These are phyloP conservation scores for Numenius phaeopus DNA, from an alignment of 2,797 vertebrate species.

Conservation along the genomic window DNA sequence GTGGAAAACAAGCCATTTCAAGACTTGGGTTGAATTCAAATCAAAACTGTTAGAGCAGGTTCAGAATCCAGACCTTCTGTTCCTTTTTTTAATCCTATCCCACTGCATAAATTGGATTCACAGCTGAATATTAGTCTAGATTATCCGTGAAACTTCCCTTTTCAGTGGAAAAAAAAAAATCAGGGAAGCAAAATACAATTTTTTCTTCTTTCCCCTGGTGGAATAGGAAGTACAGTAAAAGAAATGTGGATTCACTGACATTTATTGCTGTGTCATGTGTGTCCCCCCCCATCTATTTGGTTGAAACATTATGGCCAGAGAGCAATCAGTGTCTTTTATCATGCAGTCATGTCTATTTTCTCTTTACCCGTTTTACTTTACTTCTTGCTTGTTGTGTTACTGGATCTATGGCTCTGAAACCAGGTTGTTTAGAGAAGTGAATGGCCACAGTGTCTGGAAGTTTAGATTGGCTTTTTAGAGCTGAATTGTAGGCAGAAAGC, in stretches of 20 bases:
- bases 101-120: conserved; percentile 70
- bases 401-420: not conserved
- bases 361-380: not conserved
- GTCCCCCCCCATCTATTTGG: not conserved
- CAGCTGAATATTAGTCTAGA: conserved; percentile 51
- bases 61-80: conserved; percentile 72
- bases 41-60: conserved; percentile 67
- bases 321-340: not conserved
- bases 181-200: not conserved
- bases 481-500: not conserved
- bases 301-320: not conserved
- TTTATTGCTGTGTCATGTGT: not conserved
- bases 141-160: conserved; percentile 36
- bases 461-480: not conserved
- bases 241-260: not conserved
- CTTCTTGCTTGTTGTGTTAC: not conserved
- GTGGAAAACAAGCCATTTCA: conserved; percentile 73
- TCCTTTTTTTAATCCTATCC: conserved; percentile 65
- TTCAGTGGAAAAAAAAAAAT: not conserved
- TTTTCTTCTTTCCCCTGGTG: not conserved
- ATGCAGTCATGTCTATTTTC: not conserved
- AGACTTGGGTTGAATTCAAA: conserved; percentile 67
- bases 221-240: not conserved
- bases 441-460: not conserved
- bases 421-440: not conserved